Evolutionary conservation across 2,888 invertebrate species (phyloP), one percentile per base, ranked within the genome.

Genomic region (Artemia sinica): DNA sequence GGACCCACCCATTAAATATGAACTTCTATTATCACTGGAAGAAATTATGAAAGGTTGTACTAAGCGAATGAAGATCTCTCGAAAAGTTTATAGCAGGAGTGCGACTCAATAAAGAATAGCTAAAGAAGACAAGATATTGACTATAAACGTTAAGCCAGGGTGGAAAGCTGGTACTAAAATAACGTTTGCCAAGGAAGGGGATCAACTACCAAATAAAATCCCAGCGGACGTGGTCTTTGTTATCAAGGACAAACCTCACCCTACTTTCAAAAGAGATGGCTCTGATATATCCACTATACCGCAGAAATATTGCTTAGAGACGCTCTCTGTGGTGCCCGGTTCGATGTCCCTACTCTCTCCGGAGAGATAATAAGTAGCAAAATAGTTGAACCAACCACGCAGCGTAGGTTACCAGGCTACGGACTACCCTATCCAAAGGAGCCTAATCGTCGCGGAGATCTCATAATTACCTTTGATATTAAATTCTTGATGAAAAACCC

Each of bases 161-260:
- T 96, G 96, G 96, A 96, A 96, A 78, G 89, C 94, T 1, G 96
- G 96, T 48, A 96, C 96, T 0, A 95, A 94, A 80, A 94, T 96
- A 72, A 96, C 96, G 72, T 96, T 96, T 83, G 93, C 93, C 77
- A 86, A 89, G 75, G 96, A 96, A 79, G 96, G 96, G 48, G 96
- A 96, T 77, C 94, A 94, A 77, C 87, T 87, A 10, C 85, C 92
- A 52, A 89, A 91, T 74, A 93, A 91, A 79, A 89, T 94, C 68
- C 94, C 96, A 4, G 95, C 96, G 0, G 95, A 96, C 77, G 91
- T 96, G 72, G 91, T 95, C 66, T 96, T 97, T 78, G 92, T 94
- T 73, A 94, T 96, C 75, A 83, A 92, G 74, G 96, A 96, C 78
- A 95, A 94, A 77, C 89, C 94, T 2, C 91, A 96, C 80, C 81